Conservation (phyloP, 2,888 invertebrate species). For the Melikaiella ostensackeni region DNA sequence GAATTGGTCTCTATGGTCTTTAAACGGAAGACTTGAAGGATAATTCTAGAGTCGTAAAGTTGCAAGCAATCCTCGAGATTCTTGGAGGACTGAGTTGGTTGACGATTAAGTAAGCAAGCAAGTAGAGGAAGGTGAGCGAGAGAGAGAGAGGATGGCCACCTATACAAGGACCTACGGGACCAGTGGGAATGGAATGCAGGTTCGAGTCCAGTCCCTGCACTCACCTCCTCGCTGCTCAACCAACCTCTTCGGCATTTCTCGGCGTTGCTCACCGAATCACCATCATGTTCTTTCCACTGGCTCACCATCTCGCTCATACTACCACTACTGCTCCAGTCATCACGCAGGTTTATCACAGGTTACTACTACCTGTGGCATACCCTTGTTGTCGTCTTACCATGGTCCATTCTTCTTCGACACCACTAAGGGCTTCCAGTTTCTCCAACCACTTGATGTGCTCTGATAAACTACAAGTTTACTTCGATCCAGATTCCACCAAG, state of each 20-base stretch:
- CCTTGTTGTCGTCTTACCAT: slow-evolving; percentile 40
- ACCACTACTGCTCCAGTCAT: slow-evolving; percentile 45
- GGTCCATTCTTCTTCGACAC: slow-evolving; percentile 41
- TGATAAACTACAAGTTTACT: slow-evolving; percentile 30
- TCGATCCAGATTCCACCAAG: slow-evolving; percentile 2
- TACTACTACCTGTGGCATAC: slow-evolving; percentile 45
- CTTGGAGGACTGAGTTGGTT: slow-evolving; percentile 48
- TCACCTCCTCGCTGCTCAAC: slow-evolving; percentile 62
- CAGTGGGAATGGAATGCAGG: slow-evolving; percentile 78
- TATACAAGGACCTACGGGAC: slow-evolving; percentile 75
- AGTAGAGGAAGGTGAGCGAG: slow-evolving; percentile 49
- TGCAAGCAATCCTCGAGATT: slow-evolving; percentile 34
- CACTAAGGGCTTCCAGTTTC: slow-evolving; percentile 43
- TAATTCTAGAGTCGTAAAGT: slow-evolving; percentile 32
- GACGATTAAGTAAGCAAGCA: slow-evolving; percentile 60
- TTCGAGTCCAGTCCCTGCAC: slow-evolving; percentile 72
- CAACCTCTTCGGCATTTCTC: slow-evolving; percentile 60
- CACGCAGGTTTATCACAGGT: slow-evolving; percentile 44
- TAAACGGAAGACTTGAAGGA: slow-evolving; percentile 28
- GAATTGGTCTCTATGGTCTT: slow-evolving; percentile 9
- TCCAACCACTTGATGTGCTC: slow-evolving; percentile 19
- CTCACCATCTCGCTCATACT: slow-evolving; percentile 54
- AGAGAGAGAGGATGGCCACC: slow-evolving; percentile 64
- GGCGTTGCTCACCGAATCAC: slow-evolving; percentile 65
- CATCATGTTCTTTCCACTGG: slow-evolving; percentile 57